phyloP scores from a whole-genome alignment of 2,888 invertebrate genomes.

The Hemicrepidius hirtus region DNA sequence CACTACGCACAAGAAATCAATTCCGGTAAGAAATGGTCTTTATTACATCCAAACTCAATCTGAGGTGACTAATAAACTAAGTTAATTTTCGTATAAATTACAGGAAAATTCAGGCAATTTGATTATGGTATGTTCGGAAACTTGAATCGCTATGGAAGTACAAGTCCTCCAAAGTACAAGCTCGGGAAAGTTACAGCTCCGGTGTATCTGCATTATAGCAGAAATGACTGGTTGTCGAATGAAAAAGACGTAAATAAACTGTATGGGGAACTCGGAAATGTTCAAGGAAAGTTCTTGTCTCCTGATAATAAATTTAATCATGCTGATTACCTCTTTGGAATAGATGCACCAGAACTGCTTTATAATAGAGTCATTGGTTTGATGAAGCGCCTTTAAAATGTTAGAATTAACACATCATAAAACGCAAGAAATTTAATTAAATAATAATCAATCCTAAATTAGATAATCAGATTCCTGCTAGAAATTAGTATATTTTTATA shows the following conservation, averaged over 20 bases:
- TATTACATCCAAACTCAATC: too few species aligned
- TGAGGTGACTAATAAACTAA: too few species aligned
- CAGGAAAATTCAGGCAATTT: too few species aligned
- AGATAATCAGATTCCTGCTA: too few species aligned
- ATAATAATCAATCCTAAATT: too few species aligned
- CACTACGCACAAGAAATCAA: slow-evolving; percentile 57
- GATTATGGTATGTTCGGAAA: too few species aligned
- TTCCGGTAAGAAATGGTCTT: too few species aligned
- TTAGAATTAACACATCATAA: too few species aligned
- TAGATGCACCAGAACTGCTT: slow-evolving; percentile 66
- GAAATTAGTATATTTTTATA: too few species aligned
- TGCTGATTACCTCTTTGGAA: slow-evolving; percentile 76
- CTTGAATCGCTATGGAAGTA: slow-evolving; percentile 60
- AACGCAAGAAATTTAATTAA: too few species aligned
- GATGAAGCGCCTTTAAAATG: too few species aligned
- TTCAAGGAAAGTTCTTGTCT: slow-evolving; percentile 68
- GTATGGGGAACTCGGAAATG: slow-evolving; percentile 70
- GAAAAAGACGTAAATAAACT: slow-evolving; percentile 72
- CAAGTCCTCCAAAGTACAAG: slow-evolving; percentile 68
- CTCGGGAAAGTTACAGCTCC: slow-evolving; percentile 68
- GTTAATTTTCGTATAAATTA: too few species aligned
- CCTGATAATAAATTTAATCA: slow-evolving; percentile 74
- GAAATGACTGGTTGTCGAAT: slow-evolving; percentile 72
- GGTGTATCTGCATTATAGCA: slow-evolving; percentile 70
- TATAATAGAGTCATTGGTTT: slow-evolving; percentile 32